These are phyloP conservation scores for Mormyrus hasselquistii DNA, from an alignment of 2,797 vertebrate species.

Conservation along the genomic window DNA sequence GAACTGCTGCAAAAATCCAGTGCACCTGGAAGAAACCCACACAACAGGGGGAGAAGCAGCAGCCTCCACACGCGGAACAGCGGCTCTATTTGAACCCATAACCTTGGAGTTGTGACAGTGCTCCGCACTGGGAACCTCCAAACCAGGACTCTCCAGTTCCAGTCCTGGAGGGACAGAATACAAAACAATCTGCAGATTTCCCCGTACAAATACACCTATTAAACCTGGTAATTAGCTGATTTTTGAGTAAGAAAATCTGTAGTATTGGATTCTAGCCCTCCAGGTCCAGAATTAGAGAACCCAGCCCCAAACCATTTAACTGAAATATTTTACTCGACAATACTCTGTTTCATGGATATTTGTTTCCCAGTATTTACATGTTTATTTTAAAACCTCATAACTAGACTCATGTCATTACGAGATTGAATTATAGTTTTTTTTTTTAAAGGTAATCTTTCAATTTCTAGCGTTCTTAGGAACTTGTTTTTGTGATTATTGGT, in stretches of 20 bases:
- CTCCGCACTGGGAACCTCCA: neutral
- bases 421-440: neutral
- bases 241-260: neutral
- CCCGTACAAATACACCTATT: neutral
- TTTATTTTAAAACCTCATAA: neutral
- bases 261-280: neutral
- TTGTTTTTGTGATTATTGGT: constrained; percentile 1
- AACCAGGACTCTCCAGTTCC: neutral
- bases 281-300: neutral
- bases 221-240: neutral
- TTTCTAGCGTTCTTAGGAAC: neutral
- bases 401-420: neutral
- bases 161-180: neutral
- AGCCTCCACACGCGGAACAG: neutral
- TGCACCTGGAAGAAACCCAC: neutral
- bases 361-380: neutral
- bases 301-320: neutral
- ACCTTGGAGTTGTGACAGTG: neutral
- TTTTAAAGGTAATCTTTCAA: neutral
- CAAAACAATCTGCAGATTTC: neutral
- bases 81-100: neutral
- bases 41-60: neutral
- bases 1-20: neutral
- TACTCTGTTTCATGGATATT: neutral
- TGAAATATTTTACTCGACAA: neutral